Evolutionary conservation across 2,113 vertebrate species (phyloP).

Genomic region (Silurus asotus): DNA sequence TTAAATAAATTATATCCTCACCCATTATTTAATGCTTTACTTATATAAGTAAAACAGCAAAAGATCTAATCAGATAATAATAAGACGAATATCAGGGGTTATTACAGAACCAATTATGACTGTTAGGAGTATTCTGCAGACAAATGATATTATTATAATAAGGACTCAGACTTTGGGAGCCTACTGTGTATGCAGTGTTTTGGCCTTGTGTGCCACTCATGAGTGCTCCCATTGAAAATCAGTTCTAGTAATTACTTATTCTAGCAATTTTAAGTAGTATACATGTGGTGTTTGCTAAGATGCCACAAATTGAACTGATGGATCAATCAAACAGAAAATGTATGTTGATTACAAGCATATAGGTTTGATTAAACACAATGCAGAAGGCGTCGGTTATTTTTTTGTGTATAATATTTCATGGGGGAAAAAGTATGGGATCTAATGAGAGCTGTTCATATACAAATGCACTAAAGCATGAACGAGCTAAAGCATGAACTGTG

Average conservation of each 20-base stretch:
- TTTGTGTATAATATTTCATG: background rate
- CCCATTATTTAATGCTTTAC: background rate
- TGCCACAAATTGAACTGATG: background rate
- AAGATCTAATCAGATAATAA: background rate
- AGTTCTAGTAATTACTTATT: background rate
- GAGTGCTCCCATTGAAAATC: background rate
- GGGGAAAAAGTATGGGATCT: too few relatives aligned
- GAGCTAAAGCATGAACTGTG: too few relatives aligned
- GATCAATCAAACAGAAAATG: background rate
- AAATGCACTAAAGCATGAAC: too few relatives aligned
- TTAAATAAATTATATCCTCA: background rate
- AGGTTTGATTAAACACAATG: background rate
- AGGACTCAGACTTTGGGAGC: background rate
- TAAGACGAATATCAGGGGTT: background rate
- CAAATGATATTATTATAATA: background rate
- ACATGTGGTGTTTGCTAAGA: background rate
- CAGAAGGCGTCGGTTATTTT: background rate
- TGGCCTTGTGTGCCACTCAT: background rate
- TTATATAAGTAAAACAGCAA: background rate
- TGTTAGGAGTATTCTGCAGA: background rate
- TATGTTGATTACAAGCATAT: background rate
- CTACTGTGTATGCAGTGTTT: background rate
- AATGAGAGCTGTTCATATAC: too few relatives aligned
- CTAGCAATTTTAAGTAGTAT: background rate
- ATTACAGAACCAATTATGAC: background rate